Evolutionary conservation across 2,888 invertebrate genomes (phyloP).

Genomic region (Tolmerus cingulatus): DNA sequence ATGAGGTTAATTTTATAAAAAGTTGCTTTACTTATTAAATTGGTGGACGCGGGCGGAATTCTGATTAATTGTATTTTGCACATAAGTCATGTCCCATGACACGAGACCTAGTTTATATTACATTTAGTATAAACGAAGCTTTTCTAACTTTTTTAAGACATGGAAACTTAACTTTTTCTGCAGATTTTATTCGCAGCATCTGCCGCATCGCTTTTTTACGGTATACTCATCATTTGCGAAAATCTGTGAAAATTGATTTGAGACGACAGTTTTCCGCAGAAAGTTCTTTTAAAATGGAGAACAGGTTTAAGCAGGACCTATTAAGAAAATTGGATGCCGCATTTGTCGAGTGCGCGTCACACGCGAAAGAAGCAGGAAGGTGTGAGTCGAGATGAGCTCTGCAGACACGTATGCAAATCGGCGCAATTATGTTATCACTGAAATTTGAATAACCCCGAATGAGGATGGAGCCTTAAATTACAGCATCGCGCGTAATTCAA

Average conservation of each 20-base stretch:
- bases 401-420: neutral
- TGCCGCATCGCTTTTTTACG: neutral
- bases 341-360: neutral
- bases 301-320: neutral
- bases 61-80: neutral
- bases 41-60: neutral
- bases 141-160: neutral
- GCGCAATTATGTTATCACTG: neutral
- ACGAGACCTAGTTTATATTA: neutral
- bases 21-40: neutral
- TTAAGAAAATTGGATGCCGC: neutral
- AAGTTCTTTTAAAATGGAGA: neutral
- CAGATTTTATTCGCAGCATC: neutral
- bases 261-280: neutral
- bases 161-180: neutral
- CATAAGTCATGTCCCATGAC: neutral
- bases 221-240: neutral
- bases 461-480: neutral
- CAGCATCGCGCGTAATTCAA: neutral
- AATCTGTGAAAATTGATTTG: neutral
- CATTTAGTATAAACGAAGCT: neutral
- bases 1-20: neutral
- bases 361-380: neutral
- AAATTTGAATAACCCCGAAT: neutral
- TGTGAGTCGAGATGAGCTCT: neutral